Evolutionary conservation across 2,797 vertebrate species (phyloP), one percentile per base, ranked within the genome.

Genomic region (Pseudotriccus pelzelni): DNA sequence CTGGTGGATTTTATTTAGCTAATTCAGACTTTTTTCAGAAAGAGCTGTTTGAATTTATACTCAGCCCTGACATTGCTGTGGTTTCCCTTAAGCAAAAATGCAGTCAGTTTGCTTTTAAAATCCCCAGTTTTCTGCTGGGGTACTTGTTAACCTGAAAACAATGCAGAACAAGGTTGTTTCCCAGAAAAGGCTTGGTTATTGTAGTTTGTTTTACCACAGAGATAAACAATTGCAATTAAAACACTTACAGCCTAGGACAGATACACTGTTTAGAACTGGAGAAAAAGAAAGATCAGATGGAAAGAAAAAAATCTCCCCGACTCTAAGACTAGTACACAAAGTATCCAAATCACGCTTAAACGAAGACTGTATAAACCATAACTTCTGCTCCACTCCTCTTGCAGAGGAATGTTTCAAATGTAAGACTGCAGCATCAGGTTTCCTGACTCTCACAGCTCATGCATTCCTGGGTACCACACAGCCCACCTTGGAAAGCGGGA

Each of bases 381-480:
- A 66, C 41, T 80, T 43, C 72, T 66, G 76, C 59, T 85, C 56
- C 36, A 24, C 58, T 90, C 30, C 69, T 37, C 66, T 30, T 67
- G 75, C 67, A 20, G 36, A 86, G 83, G 76, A 94, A 94, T 66
- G 79, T 85, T 94, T 89, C 81, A 41, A 41, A 1, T 7, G 9
- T 24, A 75, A 91, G 66, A 17, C 27, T 63, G 37, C 53, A 84
- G 90, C 24, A 67, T 95, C 87, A 93, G 62, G 70, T 94, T 96
- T 93, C 95, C 79, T 6, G 14, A 43, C 53, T 53, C 52, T 59
- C 78, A 52, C 28, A n/a, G 39, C 18, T 80, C 25, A 1, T 30
- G 53, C 75, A 46, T 70, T 90, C 78, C 67, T 16, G 37, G 32
- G 67, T 46, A 41, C 39, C 39, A 27, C 10, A 3, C 13, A 72